These are phyloP conservation scores for Trichonephila inaurata DNA, from an alignment of 1,140 invertebrate genomes.

Conservation along the genomic window DNA sequence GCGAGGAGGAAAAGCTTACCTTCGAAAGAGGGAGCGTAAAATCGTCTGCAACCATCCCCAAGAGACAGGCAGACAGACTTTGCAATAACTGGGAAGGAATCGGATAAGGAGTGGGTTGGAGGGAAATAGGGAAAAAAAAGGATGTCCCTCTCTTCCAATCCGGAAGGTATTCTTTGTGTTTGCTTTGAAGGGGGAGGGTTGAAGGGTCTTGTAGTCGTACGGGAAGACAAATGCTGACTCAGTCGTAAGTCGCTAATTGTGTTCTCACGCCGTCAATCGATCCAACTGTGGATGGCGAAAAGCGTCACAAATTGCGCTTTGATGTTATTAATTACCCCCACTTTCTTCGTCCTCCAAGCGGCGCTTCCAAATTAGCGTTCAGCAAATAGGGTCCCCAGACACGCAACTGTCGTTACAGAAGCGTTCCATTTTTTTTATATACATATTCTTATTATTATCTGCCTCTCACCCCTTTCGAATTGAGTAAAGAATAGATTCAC, in stretches of 20 bases:
- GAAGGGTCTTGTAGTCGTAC: conserved; percentile 48
- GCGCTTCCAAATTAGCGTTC: conserved; percentile 38
- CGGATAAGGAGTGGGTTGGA: background rate
- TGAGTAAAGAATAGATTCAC: conserved; percentile 28
- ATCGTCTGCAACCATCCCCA: conserved; percentile 49
- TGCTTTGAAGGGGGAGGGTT: conserved; percentile 42
- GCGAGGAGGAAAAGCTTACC: conserved; percentile 10
- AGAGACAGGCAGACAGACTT: conserved; percentile 48
- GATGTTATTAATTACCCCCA: conserved; percentile 74
- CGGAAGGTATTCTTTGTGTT: conserved; percentile 73
- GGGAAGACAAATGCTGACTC: conserved; percentile 73
- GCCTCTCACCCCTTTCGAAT: background rate
- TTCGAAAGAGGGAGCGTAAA: conserved; percentile 47
- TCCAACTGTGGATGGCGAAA: background rate
- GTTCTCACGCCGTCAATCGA: conserved; percentile 71
- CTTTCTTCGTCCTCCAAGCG: conserved; percentile 50
- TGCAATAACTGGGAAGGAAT: conserved; percentile 46
- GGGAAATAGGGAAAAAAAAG: conserved; percentile 25
- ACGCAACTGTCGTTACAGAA: conserved; percentile 31
- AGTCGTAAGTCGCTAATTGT: conserved; percentile 75
- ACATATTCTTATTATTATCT: background rate
- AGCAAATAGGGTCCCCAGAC: conserved; percentile 32
- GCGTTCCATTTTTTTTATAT: background rate
- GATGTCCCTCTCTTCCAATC: conserved; percentile 45
- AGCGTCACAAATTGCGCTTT: conserved; percentile 74